Conservation (phyloP, 2,113 vertebrate species). For the Pyxicephalus adspersus region DNA sequence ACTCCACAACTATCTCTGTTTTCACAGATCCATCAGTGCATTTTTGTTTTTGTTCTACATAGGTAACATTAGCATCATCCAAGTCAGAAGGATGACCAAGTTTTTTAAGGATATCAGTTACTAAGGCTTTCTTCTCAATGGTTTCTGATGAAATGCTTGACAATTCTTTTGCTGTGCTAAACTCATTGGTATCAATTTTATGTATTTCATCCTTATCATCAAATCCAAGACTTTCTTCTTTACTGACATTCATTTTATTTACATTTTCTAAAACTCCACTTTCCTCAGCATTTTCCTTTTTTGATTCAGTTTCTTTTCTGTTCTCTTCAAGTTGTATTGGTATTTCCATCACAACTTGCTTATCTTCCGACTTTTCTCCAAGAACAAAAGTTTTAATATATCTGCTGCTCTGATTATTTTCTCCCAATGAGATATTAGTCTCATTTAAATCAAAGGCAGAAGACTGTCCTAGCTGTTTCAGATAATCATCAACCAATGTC, state of each 20-base stretch:
- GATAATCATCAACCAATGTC: not conserved
- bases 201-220: slow-evolving; percentile 14
- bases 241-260: slow-evolving; percentile 2
- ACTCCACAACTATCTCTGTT: slow-evolving; percentile 84
- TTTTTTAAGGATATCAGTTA: slow-evolving; percentile 83
- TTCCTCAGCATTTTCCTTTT: not conserved
- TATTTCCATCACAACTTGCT: slow-evolving; percentile 11
- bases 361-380: not conserved
- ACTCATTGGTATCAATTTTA: slow-evolving; percentile 56
- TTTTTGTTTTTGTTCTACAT: slow-evolving; percentile 77
- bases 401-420: not conserved
- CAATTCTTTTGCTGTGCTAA: slow-evolving; percentile 6
- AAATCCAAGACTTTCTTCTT: not conserved
- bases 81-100: slow-evolving; percentile 79
- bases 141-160: slow-evolving; percentile 62
- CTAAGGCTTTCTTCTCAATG: slow-evolving; percentile 72
- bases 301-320: not conserved
- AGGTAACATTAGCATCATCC: slow-evolving; percentile 80
- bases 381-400: not conserved
- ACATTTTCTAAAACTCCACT: not conserved
- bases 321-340: slow-evolving; percentile 52
- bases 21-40: slow-evolving; percentile 77
- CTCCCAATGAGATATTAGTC: not conserved
- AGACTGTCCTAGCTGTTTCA: not conserved
- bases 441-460: not conserved